A percentile compares a stretch with the other conserved stretches of the same genome.
These are phyloP conservation scores for Phaenicophaeus curvirostris DNA, from an alignment of 2,797 vertebrate genomes.

Conservation along the genomic window DNA sequence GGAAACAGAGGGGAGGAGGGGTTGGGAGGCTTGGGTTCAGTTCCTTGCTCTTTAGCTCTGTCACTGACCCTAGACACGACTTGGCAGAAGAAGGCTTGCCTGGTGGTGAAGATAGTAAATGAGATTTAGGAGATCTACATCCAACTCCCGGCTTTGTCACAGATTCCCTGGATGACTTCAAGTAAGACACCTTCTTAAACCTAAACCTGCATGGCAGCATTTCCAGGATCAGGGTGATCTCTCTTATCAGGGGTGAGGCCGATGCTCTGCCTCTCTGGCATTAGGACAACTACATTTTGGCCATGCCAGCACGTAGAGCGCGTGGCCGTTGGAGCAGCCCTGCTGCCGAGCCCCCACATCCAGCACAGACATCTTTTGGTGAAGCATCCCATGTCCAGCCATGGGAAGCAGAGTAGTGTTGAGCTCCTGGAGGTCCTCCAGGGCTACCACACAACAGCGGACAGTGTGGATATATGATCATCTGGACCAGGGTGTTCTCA, in stretches of 20 bases:
- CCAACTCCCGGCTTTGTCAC: neutral
- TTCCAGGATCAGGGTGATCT: neutral
- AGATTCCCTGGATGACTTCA: neutral
- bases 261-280: neutral
- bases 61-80: neutral
- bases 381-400: neutral
- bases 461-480: fast-evolving
- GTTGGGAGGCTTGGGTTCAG: neutral
- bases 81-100: neutral
- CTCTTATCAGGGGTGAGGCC: neutral
- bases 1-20: neutral
- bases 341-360: fast-evolving
- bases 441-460: neutral
- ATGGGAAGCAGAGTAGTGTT: neutral
- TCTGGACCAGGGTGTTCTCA: neutral
- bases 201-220: neutral
- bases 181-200: neutral
- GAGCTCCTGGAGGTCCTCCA: neutral
- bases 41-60: neutral
- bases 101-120: neutral
- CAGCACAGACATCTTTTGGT: neutral
- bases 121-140: neutral
- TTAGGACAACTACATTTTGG: neutral
- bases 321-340: neutral
- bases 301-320: neutral